phyloP scores from a whole-genome alignment of 2,113 vertebrate species.

The Hemiscyllium ocellatum region DNA sequence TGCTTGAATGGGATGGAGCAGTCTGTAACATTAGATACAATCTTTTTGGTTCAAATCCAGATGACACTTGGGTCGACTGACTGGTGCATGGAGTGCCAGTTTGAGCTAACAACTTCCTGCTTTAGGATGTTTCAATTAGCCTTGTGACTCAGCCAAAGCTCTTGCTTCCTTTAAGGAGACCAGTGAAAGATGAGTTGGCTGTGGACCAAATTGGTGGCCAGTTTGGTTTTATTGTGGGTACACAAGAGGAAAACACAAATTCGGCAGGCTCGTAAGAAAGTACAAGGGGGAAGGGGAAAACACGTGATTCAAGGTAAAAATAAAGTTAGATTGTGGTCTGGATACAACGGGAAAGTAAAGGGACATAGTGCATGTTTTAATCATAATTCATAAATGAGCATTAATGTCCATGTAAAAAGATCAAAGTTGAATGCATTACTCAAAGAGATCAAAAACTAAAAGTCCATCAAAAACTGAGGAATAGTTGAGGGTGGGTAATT shows the following conservation, averaged over 20 bases:
- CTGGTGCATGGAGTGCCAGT: background rate
- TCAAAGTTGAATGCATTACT: background rate
- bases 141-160: background rate
- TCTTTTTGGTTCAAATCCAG: slow-evolving; percentile 3
- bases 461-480: background rate
- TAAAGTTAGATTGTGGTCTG: background rate
- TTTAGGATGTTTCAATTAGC: background rate
- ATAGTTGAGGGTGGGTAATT: background rate
- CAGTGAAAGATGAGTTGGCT: background rate
- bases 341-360: background rate
- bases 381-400: background rate
- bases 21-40: background rate
- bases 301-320: background rate
- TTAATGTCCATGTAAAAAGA: background rate
- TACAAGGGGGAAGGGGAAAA: background rate
- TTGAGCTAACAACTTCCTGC: slow-evolving; percentile 16
- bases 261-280: background rate
- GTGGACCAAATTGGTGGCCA: background rate
- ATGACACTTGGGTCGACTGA: background rate
- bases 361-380: background rate
- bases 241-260: background rate
- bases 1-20: background rate
- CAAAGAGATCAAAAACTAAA: background rate
- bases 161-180: background rate
- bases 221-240: background rate